Evolutionary conservation across 2,888 invertebrate genomes (phyloP), one percentile per base, ranked within the genome.

Genomic region (Drosophila affinis): DNA sequence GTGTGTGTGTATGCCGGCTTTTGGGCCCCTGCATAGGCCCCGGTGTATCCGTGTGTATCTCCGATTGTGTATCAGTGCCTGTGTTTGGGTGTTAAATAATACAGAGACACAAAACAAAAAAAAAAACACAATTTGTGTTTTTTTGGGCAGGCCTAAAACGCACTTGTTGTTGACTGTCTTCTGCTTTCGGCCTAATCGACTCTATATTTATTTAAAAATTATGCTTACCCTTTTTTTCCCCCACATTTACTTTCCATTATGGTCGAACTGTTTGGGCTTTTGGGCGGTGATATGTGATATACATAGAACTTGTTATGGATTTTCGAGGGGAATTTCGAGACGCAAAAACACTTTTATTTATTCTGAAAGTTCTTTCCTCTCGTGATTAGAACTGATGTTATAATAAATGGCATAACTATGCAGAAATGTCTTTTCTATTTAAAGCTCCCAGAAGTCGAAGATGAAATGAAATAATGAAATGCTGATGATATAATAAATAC

Each of bases 231-330:
- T 46, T 45, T 58, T 53, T 47, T 58, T 39, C 47, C 14, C 60
- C 60, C 44, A 6, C 39, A 39, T 65, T 76, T 76, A 86, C 81
- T 86, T 86, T 83, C 86, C 71, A 80, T 86, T 86, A 77, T 83
- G 73, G 72, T 29, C 39, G 39, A 39, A 39, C 6, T 6, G 14
- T 14, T 39, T 39, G 6, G 6, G 14, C 14, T 21, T 21, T 21
- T 21, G 21, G 21, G 21, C 21, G 39, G 32, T 45, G 57, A 51
- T 49, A 58, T 46, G 54, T 56, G 29, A 53, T 61, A 63, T 49
- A 9, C 29, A 24, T 29, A 68, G 62, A 75, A 79, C 83, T 83
- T 73, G 83, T 72, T 83, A 51, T 47, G 58, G 48, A 51, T 59
- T n/a, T 21, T 21, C 21, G 21, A 14, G 39, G 14, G 39, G 39